phyloP scores from a whole-genome alignment of 2,797 vertebrate species.

The Allenopithecus nigroviridis region DNA sequence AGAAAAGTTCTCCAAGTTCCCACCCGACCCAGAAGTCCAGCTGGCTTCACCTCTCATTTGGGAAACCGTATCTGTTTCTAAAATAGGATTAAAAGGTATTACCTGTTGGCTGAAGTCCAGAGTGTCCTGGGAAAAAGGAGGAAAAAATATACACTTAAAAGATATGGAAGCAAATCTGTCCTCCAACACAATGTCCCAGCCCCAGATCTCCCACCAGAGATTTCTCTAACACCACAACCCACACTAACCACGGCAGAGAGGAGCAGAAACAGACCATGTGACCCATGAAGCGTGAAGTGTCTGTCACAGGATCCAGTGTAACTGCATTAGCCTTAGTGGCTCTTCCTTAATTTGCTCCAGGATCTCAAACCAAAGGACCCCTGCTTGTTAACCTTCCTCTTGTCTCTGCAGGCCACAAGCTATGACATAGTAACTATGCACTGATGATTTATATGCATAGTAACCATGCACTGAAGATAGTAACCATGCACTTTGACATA shows the following conservation, averaged over 20 bases:
- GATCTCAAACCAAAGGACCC: neutral
- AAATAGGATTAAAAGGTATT: neutral
- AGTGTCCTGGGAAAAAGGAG: neutral
- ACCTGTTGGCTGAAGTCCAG: conserved; percentile 57
- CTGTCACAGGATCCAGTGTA: neutral
- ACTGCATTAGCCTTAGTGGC: neutral
- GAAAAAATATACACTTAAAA: neutral
- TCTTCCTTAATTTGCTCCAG: neutral
- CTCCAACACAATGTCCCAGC: fast-evolving
- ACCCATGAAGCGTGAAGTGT: neutral
- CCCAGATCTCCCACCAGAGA: fast-evolving
- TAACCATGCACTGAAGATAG: neutral
- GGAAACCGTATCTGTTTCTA: neutral
- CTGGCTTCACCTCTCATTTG: no score
- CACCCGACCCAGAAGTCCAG: no score
- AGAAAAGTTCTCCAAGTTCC: no score
- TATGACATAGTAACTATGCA: neutral
- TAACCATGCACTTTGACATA: neutral
- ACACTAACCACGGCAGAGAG: neutral
- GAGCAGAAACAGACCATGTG: neutral
- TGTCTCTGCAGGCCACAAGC: fast-evolving
- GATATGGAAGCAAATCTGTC: fast-evolving
- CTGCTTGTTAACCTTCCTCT: fast-evolving
- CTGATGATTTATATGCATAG: neutral
- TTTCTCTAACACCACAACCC: neutral